Evolutionary conservation across 1,140 invertebrate species (phyloP), one percentile per base, ranked within the genome.

Genomic region (Brachionus asplanchnoidis): DNA sequence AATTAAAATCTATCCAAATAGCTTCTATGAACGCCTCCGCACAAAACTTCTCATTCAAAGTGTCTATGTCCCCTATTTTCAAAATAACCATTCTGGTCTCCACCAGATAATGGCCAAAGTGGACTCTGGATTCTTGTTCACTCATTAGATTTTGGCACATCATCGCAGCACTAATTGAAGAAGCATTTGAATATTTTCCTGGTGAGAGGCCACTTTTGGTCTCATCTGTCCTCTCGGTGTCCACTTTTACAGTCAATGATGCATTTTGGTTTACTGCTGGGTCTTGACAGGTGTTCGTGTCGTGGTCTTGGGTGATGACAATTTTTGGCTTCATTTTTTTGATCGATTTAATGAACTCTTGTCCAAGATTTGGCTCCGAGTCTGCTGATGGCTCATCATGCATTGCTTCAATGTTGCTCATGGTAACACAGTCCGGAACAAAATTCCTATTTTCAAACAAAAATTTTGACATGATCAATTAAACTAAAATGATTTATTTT

Each of bases 1-100:
- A 20, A 26, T 23, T 50, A 46, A 50, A 50, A 53, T 77, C 85
- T 6, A 42, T 42, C 85, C 85, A 86, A 32, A 28, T 73, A n/a
- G 84, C 84, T 65, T 85, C 70, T 9, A 85, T 66, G 56, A 85
- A 84, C 11, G 80, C 84, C 65, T 86, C 86, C 0, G 86, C 85
- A 66, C 85, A 56, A 77, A 79, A 86, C 36, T 82, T 80, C 20
- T 86, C 86, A 56, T 85, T 85, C 40, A 86, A 50, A 14, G 86
- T 86, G 53, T 86, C 84, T 53, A 86, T 85, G 44, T 86, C 85
- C 11, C 85, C 85, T 20, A 86, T 83, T 83, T 86, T 86, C 36
- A 86, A 23, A 40, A 86, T 85, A 20, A 80, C 84, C 8, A 79
- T 56, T 32, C 83, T 32, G 3, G 42, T 60, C 23, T 80, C 77